These are phyloP conservation scores for Antedon bifida DNA, from an alignment of 35 echinoderm and acorn worm genomes.

Conservation along the genomic window DNA sequence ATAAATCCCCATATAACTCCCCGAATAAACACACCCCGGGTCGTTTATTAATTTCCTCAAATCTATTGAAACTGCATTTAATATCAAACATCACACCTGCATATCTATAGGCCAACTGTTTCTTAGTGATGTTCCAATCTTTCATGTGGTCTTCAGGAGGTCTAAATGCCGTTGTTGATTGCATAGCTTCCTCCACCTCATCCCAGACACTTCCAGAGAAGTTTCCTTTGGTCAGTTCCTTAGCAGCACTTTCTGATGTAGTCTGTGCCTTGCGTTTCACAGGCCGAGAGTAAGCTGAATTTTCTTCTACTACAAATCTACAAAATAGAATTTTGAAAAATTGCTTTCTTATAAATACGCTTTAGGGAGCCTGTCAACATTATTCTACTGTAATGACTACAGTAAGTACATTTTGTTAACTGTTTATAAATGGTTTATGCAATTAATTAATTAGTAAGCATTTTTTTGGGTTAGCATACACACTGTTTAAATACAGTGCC, in stretches of 20 bases:
- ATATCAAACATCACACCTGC: conserved; percentile 19
- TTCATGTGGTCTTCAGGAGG: conserved; percentile 27
- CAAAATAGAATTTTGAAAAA: neutral
- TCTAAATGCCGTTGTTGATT: conserved; percentile 7
- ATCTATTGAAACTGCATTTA: too few relatives aligned
- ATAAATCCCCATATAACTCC: too few relatives aligned
- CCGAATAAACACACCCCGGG: too few relatives aligned
- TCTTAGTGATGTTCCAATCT: conserved; percentile 49
- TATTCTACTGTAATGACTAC: too few relatives aligned
- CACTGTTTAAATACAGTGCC: too few relatives aligned
- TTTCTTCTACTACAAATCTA: conserved; percentile 40
- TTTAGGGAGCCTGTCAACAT: too few relatives aligned
- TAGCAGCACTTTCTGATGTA: conserved; percentile 35
- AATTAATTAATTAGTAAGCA: too few relatives aligned
- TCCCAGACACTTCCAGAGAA: conserved; percentile 27
- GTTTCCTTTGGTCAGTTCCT: conserved; percentile 14
- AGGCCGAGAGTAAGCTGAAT: conserved; percentile 20
- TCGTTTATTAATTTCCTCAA: too few relatives aligned
- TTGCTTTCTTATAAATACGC: too few relatives aligned
- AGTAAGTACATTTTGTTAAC: too few relatives aligned
- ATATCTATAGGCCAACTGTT: conserved; percentile 44
- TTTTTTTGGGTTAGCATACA: too few relatives aligned
- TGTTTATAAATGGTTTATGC: too few relatives aligned
- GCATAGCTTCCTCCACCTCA: conserved; percentile 34
- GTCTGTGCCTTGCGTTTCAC: conserved; percentile 40